Evolutionary conservation across 2,888 invertebrate species (phyloP).

Genomic region (Drosophila formosana): DNA sequence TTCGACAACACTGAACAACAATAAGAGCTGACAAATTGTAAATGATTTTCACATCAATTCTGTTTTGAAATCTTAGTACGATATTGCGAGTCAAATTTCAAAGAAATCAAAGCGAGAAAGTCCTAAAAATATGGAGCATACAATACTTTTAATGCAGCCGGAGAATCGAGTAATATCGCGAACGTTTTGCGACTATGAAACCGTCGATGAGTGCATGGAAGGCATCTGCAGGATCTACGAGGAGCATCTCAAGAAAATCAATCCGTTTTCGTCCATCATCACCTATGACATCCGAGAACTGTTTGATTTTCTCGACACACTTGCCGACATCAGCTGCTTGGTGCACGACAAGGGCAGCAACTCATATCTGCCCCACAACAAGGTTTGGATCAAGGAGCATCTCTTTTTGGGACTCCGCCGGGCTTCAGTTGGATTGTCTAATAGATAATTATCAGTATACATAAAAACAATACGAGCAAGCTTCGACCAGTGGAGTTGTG

Average conservation of each 20-base stretch:
- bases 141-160: slow-evolving; percentile 97
- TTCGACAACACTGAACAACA: not conserved
- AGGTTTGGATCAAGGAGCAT: slow-evolving; percentile 98
- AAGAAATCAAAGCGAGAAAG: not conserved
- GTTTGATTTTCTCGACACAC: slow-evolving; percentile 98
- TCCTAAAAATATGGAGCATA: slow-evolving; percentile 90
- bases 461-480: no score
- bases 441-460: no score
- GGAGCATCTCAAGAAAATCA: slow-evolving; percentile 95
- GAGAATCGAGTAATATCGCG: slow-evolving; percentile 96
- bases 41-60: not conserved
- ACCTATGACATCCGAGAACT: slow-evolving; percentile 99
- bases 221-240: slow-evolving; percentile 99
- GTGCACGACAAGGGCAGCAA: slow-evolving; percentile 98
- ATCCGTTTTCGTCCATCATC: slow-evolving; percentile 91
- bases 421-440: no score
- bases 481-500: no score
- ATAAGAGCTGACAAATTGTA: not conserved
- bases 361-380: slow-evolving; percentile 98
- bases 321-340: slow-evolving; percentile 97
- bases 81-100: not conserved
- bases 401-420: not conserved
- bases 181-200: slow-evolving; percentile 99
- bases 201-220: slow-evolving; percentile 98
- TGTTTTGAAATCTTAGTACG: not conserved